These are phyloP conservation scores for Zaprionus gabonicus DNA, from an alignment of 1,140 invertebrate species.

Conservation along the genomic window DNA sequence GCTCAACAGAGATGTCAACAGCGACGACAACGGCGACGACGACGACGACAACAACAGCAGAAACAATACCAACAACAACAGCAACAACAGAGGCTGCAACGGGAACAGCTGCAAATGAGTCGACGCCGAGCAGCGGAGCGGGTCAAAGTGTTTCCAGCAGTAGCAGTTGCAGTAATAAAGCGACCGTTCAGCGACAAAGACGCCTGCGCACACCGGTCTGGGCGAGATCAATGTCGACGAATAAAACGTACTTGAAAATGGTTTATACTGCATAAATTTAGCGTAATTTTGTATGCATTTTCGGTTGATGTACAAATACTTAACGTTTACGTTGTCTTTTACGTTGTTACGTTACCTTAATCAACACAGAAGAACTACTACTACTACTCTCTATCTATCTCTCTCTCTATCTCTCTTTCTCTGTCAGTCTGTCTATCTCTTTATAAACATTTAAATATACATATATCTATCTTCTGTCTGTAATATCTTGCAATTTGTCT, in stretches of 20 bases:
- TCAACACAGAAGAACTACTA: constrained; percentile 53
- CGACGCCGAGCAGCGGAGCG: constrained; percentile 21
- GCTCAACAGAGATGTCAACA: constrained; percentile 10
- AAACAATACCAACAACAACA: neutral
- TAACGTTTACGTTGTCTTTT: constrained; percentile 51
- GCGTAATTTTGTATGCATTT: constrained; percentile 58
- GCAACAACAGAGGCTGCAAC: constrained; percentile 9
- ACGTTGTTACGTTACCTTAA: constrained; percentile 65
- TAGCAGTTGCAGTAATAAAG: constrained; percentile 84
- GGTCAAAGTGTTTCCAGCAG: constrained; percentile 73
- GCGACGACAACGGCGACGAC: constrained; percentile 13
- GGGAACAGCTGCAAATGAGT: constrained; percentile 9
- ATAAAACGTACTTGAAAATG: constrained; percentile 84
- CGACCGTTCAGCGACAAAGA: constrained; percentile 85
- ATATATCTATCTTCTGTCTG: constrained; percentile 28
- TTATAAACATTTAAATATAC: constrained; percentile 2
- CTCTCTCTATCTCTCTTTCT: constrained; percentile 43
- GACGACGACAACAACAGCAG: neutral
- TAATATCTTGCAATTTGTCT: constrained; percentile 48
- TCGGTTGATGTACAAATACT: constrained; percentile 57
- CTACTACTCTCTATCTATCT: constrained; percentile 46
- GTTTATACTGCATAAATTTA: constrained; percentile 53
- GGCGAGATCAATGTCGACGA: constrained; percentile 87
- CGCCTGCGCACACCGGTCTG: constrained; percentile 90
- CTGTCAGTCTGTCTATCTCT: constrained; percentile 25